These are phyloP conservation scores for Sebastiscus tertius DNA, from an alignment of 2,797 vertebrate species.

Conservation along the genomic window DNA sequence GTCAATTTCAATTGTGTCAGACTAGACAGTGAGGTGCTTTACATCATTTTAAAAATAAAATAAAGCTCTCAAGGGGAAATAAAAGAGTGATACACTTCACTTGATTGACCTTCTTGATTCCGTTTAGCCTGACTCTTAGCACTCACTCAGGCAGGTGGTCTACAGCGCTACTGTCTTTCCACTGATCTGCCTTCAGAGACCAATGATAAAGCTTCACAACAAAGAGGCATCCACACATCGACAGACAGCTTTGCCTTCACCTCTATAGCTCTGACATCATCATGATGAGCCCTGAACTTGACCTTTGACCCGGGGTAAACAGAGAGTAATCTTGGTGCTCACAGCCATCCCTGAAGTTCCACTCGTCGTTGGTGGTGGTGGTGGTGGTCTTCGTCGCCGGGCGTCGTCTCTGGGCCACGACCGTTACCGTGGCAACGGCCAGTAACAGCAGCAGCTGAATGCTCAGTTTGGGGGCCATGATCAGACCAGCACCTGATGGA, in stretches of 20 bases:
- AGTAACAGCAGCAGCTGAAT: constrained; percentile 78
- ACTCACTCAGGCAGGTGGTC: neutral
- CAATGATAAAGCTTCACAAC: neutral
- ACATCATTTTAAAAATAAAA: no score
- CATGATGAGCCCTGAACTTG: constrained; percentile 43
- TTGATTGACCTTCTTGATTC: neutral
- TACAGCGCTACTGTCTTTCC: neutral
- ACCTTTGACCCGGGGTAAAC: constrained; percentile 49
- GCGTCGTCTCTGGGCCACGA: constrained; percentile 75
- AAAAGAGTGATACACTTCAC: neutral
- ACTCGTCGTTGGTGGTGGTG: constrained; percentile 61
- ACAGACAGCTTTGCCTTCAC: constrained; percentile 29
- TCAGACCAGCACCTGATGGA: constrained; percentile 47
- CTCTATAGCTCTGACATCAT: constrained; percentile 38
- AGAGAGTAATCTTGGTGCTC: constrained; percentile 64
- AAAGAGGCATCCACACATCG: neutral
- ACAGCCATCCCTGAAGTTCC: constrained; percentile 86
- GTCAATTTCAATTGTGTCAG: neutral
- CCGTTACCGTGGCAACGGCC: constrained; percentile 52
- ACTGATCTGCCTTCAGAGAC: no score
- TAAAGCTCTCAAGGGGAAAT: neutral
- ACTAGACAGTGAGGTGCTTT: neutral
- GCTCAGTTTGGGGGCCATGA: constrained; percentile 74
- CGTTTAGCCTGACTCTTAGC: no score
- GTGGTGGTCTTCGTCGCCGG: neutral